These are phyloP conservation scores for Eidolon dupreanum DNA, from an alignment of 2,797 vertebrate genomes.

Conservation along the genomic window DNA sequence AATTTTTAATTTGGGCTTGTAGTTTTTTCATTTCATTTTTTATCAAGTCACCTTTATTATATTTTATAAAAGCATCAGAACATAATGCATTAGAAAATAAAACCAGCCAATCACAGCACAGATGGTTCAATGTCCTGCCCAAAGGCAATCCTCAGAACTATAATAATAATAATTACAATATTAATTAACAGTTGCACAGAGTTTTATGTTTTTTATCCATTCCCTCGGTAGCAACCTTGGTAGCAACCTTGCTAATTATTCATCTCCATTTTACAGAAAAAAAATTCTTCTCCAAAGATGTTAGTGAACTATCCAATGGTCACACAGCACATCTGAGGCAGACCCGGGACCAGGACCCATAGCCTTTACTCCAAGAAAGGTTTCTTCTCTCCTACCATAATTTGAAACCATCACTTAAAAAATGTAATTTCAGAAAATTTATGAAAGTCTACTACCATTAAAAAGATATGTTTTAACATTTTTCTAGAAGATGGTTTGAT, in stretches of 20 bases:
- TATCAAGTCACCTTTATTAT: background rate
- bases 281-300: background rate
- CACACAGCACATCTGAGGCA: background rate
- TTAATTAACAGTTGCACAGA: background rate
- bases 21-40: background rate
- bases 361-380: background rate
- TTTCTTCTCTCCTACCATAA: background rate
- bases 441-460: background rate
- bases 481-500: background rate
- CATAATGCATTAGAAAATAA: slow-evolving; percentile 12
- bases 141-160: background rate
- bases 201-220: background rate
- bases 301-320: background rate
- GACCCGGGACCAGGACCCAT: background rate
- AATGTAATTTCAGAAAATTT: background rate
- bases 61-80: background rate
- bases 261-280: background rate
- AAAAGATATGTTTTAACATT: background rate
- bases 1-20: background rate
- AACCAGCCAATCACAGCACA: background rate
- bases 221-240: background rate
- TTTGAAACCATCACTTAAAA: background rate
- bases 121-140: background rate
- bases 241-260: background rate
- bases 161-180: background rate